Evolutionary conservation across 2,113 vertebrate genomes (phyloP).

Genomic region (Heliornis fulica): DNA sequence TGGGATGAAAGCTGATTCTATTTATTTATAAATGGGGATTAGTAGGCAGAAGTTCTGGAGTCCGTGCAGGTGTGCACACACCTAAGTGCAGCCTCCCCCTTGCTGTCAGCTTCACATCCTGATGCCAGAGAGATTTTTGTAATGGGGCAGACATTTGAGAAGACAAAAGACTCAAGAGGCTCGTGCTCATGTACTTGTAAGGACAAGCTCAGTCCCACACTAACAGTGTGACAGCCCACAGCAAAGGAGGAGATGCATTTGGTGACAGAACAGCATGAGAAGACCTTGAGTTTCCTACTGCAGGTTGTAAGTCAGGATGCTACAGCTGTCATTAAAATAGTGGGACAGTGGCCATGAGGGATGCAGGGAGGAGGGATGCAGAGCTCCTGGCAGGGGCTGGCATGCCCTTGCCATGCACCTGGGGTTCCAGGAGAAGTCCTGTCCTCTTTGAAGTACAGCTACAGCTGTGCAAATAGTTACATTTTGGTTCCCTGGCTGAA

Average conservation of each 20-base stretch:
- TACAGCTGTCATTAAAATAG: accelerated
- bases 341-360: background rate
- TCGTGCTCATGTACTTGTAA: background rate
- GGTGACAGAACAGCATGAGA: accelerated
- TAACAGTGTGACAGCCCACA: background rate
- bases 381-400: background rate
- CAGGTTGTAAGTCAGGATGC: background rate
- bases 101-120: background rate
- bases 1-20: background rate
- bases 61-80: background rate
- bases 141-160: background rate
- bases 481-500: background rate
- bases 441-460: background rate
- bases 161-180: background rate
- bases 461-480: conserved; percentile 44
- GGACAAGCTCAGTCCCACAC: background rate
- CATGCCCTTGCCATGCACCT: background rate
- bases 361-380: background rate
- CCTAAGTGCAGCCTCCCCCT: accelerated
- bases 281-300: background rate
- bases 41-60: background rate
- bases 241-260: background rate
- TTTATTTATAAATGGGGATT: background rate
- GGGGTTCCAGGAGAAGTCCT: background rate
- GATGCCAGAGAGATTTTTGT: background rate